Base-by-base conservation (phyloP, 2,888 invertebrate species). In the Patella depressa region DNA sequence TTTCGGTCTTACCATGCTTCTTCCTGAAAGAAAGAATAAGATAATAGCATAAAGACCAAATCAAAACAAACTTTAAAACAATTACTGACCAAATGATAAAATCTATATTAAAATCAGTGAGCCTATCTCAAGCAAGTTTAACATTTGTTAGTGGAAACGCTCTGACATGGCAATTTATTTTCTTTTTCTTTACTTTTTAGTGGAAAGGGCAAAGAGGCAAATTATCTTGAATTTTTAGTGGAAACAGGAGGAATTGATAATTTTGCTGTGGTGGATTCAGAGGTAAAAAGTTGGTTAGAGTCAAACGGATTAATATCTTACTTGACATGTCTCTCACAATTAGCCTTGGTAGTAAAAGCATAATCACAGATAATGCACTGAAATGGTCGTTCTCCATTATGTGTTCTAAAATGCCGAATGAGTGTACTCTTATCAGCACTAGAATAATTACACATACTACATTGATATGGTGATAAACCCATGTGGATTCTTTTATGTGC, bases 311-410 rank as follows among this genome's bases (percentile, higher is more conserved):
- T 45, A 45, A 45, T 45, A 45, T 45, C 83, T 76, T 79, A 91
- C 91, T 88, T 94, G 86, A 98, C 93, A 91, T 98, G 98, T 9
- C 98, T 93, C 92, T 98, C 98, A 91, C 98, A 98, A 90, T 98
- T 98, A 1, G 98, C 98, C 93, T 98, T 98, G 0, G 98, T 98
- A 53, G 98, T 98, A 91, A 98, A 98, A 3, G 98, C 97, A 89
- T 97, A 98, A 88, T 96, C 96, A 91, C 98, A 98, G n/a, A 98
- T 94, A 0, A 95, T 95, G 89, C 98, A 98, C 91, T 97, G 97
- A 90, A 96, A 98, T 0, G 98, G 98, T 15, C 98, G 94, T 87
- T 98, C 98, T 0, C 98, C 98, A 89, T 97, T 98, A 92, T 98
- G 98, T 0, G 96, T 96, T 71, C 98, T 94, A 94, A 98, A 95